These are phyloP conservation scores for Brachymystax lenok DNA, from an alignment of 2,797 vertebrate species.

Conservation along the genomic window DNA sequence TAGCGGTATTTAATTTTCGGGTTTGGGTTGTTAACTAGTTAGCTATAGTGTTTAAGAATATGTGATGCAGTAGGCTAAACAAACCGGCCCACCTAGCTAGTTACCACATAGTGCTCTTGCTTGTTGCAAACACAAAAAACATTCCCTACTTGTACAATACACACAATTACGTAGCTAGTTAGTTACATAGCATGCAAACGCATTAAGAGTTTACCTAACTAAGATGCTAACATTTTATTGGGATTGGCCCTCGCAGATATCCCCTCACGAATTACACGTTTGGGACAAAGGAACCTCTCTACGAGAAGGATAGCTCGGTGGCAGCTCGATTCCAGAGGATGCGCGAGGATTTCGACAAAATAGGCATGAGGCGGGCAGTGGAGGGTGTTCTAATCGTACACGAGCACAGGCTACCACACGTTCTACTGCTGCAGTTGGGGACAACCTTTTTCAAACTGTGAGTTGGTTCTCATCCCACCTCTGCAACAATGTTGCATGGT, in stretches of 20 bases:
- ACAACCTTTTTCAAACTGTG: slow-evolving; percentile 99
- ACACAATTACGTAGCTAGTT: no score
- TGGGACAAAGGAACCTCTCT: slow-evolving; percentile 96
- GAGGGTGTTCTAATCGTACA: slow-evolving; percentile 98
- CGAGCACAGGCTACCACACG: slow-evolving; percentile 94
- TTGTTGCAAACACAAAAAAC: no score
- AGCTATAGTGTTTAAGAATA: no score
- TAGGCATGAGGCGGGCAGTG: slow-evolving; percentile 95
- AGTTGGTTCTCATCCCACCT: not conserved
- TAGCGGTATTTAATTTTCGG: not conserved
- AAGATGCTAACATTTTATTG: not conserved
- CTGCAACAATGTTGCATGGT: not conserved
- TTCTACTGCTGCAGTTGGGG: slow-evolving; percentile 91
- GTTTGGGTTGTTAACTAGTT: no score
- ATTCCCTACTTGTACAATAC: no score
- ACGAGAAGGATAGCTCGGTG: slow-evolving; percentile 98
- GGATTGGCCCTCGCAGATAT: slow-evolving; percentile 73
- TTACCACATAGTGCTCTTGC: not conserved
- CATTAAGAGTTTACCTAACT: not conserved
- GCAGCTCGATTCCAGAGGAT: slow-evolving; percentile 95
- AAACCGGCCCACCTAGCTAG: not conserved
- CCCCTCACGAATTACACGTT: slow-evolving; percentile 98
- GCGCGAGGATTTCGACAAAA: slow-evolving; percentile 98
- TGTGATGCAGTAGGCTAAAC: not conserved
- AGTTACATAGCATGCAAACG: no score